A percentile compares a stretch with the other conserved stretches of the same genome.
Evolutionary conservation across 2,888 invertebrate genomes (phyloP).

Genomic region (Heliconius aoede): DNA sequence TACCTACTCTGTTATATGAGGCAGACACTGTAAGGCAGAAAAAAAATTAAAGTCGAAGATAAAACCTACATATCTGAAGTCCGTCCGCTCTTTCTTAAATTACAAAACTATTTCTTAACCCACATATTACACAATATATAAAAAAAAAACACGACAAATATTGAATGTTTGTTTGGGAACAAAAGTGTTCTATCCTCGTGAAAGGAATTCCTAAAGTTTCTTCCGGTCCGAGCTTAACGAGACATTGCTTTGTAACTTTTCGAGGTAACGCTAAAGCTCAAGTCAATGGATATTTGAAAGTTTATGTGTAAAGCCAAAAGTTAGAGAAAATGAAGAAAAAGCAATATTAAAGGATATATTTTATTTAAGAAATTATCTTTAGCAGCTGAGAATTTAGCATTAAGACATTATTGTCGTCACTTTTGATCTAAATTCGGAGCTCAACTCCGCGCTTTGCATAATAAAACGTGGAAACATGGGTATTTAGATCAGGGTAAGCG

Average conservation of each 20-base stretch:
- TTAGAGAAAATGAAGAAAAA: background rate
- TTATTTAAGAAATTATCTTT: background rate
- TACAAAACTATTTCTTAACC: background rate
- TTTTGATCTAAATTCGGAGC: background rate
- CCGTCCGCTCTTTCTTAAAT: too few relatives aligned
- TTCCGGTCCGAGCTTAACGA: conserved; percentile 18
- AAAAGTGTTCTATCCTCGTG: background rate
- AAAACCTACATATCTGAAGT: too few relatives aligned
- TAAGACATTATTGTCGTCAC: background rate
- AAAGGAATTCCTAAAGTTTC: conserved; percentile 18
- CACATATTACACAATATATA: background rate
- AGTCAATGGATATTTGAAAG: background rate
- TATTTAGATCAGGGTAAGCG: background rate
- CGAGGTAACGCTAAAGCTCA: background rate
- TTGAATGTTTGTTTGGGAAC: background rate
- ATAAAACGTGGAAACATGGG: too few relatives aligned
- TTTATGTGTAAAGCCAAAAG: background rate
- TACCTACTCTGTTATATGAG: background rate
- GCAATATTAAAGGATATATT: background rate
- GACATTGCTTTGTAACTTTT: conserved; percentile 22
- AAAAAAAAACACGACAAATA: conserved; percentile 2
- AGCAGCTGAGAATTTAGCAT: background rate
- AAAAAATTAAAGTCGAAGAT: too few relatives aligned
- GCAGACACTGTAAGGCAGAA: too few relatives aligned
- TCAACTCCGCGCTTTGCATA: background rate